Conservation (phyloP, 2,113 vertebrate genomes). For the Emydocephalus ijimae region DNA sequence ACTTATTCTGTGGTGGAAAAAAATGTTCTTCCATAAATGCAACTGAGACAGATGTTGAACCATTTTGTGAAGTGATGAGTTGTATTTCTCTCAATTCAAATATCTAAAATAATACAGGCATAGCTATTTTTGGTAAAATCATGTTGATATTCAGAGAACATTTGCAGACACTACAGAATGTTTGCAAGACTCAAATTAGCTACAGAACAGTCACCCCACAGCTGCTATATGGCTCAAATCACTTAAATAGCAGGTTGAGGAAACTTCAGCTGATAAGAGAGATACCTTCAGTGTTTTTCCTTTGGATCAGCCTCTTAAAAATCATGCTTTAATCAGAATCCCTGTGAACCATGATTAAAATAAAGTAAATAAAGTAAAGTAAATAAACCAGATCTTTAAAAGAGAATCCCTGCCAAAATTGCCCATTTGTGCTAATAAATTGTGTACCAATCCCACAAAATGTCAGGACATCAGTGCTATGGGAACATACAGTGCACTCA, state of each 20-base stretch:
- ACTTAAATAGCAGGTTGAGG: neutral
- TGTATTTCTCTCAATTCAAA: accelerated
- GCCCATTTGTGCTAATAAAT: neutral
- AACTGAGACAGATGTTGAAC: neutral
- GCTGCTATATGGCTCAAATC: accelerated
- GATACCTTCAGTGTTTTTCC: neutral
- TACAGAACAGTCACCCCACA: neutral
- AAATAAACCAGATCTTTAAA: neutral
- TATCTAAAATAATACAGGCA: neutral
- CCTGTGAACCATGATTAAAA: neutral
- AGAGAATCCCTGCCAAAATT: neutral
- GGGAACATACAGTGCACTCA: neutral
- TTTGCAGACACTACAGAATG: neutral
- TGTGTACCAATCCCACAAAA: neutral
- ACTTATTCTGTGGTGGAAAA: neutral
- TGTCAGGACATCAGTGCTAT: neutral
- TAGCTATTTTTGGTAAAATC: neutral
- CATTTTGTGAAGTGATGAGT: neutral
- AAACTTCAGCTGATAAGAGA: neutral
- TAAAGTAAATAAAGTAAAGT: neutral
- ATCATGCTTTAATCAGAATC: neutral
- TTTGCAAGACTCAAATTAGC: neutral
- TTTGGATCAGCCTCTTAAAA: neutral
- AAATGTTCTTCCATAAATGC: neutral
- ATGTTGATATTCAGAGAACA: neutral